These are phyloP conservation scores for Myotis myotis DNA, from an alignment of 2,797 vertebrate species.

Conservation along the genomic window DNA sequence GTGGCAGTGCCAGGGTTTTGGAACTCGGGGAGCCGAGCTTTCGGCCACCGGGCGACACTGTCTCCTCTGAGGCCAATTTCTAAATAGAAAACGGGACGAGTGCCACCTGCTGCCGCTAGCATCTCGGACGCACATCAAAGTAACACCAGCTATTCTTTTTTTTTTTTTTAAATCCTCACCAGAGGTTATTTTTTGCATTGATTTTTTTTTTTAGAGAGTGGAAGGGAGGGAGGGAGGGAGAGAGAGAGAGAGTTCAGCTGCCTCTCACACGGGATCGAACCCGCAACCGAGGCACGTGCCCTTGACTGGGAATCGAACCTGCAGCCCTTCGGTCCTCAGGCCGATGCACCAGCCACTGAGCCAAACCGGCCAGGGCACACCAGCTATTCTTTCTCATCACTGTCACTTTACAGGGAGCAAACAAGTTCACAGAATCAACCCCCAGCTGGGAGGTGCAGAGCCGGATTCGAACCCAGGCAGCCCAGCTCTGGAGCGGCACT, in stretches of 20 bases:
- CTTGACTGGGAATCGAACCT: background rate
- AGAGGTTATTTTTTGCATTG: no score
- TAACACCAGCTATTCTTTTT: no score
- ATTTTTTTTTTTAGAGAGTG: no score
- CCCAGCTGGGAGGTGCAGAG: background rate
- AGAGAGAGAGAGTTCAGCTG: background rate
- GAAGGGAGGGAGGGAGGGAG: no score
- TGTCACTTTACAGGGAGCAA: background rate
- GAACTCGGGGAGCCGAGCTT: background rate
- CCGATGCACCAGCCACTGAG: background rate
- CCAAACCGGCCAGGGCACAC: background rate
- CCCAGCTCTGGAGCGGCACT: background rate
- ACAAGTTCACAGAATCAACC: background rate
- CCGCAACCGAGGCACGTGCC: background rate
- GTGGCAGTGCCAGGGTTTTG: background rate
- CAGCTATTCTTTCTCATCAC: background rate
- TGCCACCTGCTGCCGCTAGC: background rate
- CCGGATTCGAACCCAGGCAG: background rate
- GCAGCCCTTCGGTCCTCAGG: background rate
- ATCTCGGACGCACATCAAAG: background rate
- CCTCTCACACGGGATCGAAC: background rate
- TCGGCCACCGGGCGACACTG: rapidly evolving
- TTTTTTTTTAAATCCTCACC: no score
- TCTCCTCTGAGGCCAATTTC: background rate
- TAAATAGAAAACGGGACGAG: background rate